These are phyloP conservation scores for Argynnis bischoffii DNA, from an alignment of 2,888 invertebrate genomes.

Conservation along the genomic window DNA sequence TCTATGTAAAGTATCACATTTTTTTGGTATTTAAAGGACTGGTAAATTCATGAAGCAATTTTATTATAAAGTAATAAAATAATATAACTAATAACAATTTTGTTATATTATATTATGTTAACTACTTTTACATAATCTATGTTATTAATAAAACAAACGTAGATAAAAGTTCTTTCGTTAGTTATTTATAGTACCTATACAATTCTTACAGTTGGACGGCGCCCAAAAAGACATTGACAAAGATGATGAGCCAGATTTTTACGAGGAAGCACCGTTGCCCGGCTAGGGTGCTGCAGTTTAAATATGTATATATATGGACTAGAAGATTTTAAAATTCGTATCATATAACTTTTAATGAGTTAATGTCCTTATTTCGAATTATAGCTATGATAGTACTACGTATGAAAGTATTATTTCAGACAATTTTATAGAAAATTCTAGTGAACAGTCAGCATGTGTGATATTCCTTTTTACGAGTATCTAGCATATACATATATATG, in stretches of 20 bases:
- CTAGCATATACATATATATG: neutral
- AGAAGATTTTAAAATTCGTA: neutral
- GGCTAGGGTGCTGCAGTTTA: conserved; percentile 73
- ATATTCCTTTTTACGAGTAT: neutral
- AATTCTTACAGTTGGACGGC: conserved; percentile 88
- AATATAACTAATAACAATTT: too few relatives aligned
- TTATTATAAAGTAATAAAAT: too few relatives aligned
- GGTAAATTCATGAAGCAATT: too few relatives aligned
- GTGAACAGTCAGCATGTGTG: neutral
- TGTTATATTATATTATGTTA: neutral
- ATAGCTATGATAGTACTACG: neutral
- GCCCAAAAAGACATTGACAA: conserved; percentile 90
- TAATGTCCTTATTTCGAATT: neutral
- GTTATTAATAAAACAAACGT: conserved; percentile 31
- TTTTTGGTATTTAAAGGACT: too few relatives aligned
- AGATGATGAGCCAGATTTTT: conserved; percentile 96
- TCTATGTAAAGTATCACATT: too few relatives aligned
- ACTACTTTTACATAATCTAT: conserved; percentile 4
- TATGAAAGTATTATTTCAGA: neutral
- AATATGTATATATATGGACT: neutral
- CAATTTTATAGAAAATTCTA: neutral
- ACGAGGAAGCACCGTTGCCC: conserved; percentile 93
- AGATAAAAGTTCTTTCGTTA: conserved; percentile 26
- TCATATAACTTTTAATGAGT: neutral
- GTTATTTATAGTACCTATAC: conserved; percentile 26